phyloP scores from a whole-genome alignment of 2,888 invertebrate species.

The Callosobruchus maculatus region DNA sequence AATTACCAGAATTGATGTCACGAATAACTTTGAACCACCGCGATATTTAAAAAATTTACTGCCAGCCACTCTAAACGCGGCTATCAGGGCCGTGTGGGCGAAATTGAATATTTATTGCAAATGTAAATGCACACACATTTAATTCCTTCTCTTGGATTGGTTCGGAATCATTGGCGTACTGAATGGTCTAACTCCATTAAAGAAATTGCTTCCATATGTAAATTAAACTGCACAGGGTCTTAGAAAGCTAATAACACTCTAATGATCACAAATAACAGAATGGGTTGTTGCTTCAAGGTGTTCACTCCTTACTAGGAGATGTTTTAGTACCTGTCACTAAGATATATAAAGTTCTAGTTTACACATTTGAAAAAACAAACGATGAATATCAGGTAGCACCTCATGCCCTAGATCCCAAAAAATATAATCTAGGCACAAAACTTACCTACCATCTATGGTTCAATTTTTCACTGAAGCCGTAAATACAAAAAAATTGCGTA shows the following conservation, averaged over 20 bases:
- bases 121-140: neutral
- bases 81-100: neutral
- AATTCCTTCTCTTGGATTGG: neutral
- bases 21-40: neutral
- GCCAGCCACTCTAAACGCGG: neutral
- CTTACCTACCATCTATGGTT: too few relatives aligned
- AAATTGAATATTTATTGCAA: neutral
- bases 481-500: too few relatives aligned
- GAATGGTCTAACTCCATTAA: neutral
- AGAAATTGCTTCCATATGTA: neutral
- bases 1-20: neutral
- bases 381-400: too few relatives aligned
- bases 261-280: neutral
- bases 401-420: too few relatives aligned
- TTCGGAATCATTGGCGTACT: neutral
- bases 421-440: too few relatives aligned
- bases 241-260: neutral
- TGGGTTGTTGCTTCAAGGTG: neutral
- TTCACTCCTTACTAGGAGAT: neutral
- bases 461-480: too few relatives aligned
- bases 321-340: neutral
- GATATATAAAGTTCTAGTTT: neutral
- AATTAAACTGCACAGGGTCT: neutral
- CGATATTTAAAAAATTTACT: neutral
- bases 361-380: neutral